Evolutionary conservation across 37 sponge, comb jelly and placozoan species (phyloP).

Genomic region (Hexactinellida sp.): DNA sequence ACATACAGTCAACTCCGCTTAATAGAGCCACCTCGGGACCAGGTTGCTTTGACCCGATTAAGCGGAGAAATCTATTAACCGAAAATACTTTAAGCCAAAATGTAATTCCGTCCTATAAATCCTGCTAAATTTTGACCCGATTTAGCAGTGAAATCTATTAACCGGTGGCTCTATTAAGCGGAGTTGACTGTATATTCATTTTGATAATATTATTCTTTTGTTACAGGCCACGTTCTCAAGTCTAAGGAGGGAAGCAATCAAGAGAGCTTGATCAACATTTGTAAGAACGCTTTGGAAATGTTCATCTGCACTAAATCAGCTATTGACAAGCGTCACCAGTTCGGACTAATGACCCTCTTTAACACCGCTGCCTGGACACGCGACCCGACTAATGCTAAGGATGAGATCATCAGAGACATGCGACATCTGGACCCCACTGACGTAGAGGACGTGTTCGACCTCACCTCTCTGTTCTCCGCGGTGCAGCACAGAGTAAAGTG

Average conservation of each 20-base stretch:
- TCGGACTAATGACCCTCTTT: not conserved
- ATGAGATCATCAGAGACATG: not conserved
- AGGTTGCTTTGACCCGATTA: too few species aligned
- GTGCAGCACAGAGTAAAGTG: not conserved
- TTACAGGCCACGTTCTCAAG: conserved; percentile 1
- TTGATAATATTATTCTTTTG: not conserved
- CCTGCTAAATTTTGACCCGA: too few species aligned
- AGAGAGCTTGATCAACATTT: not conserved
- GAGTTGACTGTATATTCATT: not conserved
- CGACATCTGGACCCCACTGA: not conserved
- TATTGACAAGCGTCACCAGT: conserved; percentile 3
- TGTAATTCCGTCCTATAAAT: too few species aligned
- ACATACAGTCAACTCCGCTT: too few species aligned
- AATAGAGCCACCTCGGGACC: too few species aligned
- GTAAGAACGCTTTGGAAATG: conserved; percentile 2
- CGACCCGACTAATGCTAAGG: not conserved
- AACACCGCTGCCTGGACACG: conserved; percentile 1
- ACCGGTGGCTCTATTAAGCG: too few species aligned
- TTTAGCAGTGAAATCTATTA: too few species aligned
- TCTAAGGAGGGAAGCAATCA: conserved; percentile 5
- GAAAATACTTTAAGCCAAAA: too few species aligned
- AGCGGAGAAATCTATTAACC: too few species aligned
- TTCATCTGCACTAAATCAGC: not conserved
- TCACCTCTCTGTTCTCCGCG: not conserved
- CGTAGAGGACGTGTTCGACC: not conserved